Evolutionary conservation across 1,140 invertebrate species (phyloP).

Genomic region (Drosophila lacertosa): DNA sequence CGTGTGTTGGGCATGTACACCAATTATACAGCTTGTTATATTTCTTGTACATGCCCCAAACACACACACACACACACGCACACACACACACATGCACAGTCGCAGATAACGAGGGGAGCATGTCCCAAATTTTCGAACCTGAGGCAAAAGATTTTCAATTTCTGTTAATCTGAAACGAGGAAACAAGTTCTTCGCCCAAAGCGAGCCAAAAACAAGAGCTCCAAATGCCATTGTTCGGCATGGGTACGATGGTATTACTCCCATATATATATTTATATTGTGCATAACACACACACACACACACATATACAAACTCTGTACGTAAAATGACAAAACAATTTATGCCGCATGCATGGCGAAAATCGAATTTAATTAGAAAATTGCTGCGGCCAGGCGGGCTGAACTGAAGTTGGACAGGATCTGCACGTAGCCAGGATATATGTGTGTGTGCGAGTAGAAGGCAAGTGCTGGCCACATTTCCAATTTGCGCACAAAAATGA

Average conservation of each 20-base stretch:
- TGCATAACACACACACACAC: slow-evolving; percentile 7
- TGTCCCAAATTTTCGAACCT: slow-evolving; percentile 55
- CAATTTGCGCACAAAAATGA: slow-evolving; percentile 54
- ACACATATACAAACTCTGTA: slow-evolving; percentile 37
- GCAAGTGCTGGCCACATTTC: slow-evolving; percentile 35
- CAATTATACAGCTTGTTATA: slow-evolving; percentile 81
- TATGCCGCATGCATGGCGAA: slow-evolving; percentile 81
- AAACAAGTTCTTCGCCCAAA: slow-evolving; percentile 61
- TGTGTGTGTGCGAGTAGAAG: neutral
- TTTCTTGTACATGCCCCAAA: slow-evolving; percentile 49
- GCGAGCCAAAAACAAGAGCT: slow-evolving; percentile 41
- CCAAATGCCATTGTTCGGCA: slow-evolving; percentile 54
- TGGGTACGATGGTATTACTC: slow-evolving; percentile 6
- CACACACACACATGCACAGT: neutral
- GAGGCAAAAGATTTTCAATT: slow-evolving; percentile 75
- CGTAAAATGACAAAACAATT: slow-evolving; percentile 80
- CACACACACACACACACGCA: neutral
- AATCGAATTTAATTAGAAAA: slow-evolving; percentile 83
- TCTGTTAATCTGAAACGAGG: slow-evolving; percentile 78
- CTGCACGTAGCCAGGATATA: slow-evolving; percentile 61
- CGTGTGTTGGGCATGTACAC: slow-evolving; percentile 66
- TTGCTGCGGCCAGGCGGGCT: slow-evolving; percentile 64
- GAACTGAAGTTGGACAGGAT: slow-evolving; percentile 44
- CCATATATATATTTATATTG: slow-evolving; percentile 3
- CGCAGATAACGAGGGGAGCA: slow-evolving; percentile 27